Base-by-base conservation (phyloP, 2,888 invertebrate genomes). In the Schrankia costaestrigalis region DNA sequence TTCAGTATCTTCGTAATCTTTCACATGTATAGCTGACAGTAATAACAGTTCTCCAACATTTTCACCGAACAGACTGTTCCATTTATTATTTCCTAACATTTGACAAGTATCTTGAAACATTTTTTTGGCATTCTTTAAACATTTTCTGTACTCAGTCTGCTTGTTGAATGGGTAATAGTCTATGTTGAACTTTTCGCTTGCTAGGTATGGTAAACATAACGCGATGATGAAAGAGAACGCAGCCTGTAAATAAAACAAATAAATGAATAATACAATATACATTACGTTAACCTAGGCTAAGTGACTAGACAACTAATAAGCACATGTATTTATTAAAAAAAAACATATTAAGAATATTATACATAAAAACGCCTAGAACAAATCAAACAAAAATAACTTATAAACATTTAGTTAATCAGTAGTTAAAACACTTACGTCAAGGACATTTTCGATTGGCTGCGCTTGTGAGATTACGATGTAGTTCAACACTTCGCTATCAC, bases 11-110 rank as follows among this genome's bases (percentile, higher is more conserved):
- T 41, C 41, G n/a, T 58, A 51, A 46, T 90, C 89, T 28, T 72
- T 72, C 26, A 89, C 59, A 30, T 78, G 71, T 4, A 63, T 54
- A 8, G 81, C 60, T 2, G 74, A 41, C 29, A 76, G 37, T 18
- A 76, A 48, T 44, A 90, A 33, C 26, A 90, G 49, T 27, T 74
- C 61, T 8, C 76, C 77, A 57, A 90, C 56, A 67, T 82, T 73
- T 53, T 77, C 70, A 36, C 72, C 72, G 26, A 89, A 80, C 27
- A 89, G 54, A 63, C 74, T 65, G 43, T 72, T 72, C 75, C 76
- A 74, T 56, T 70, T 64, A 32, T 81, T 69, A 57, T 70, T 72
- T 26, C 67, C 72, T 34, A 85, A 55, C 27, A 76, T 68, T 15
- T 73, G 64, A 37, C 78, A 63, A 1, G 74, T 77, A 9, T 61